Evolutionary conservation across 2,797 vertebrate species (phyloP).

Genomic region (Lerista edwardsae): DNA sequence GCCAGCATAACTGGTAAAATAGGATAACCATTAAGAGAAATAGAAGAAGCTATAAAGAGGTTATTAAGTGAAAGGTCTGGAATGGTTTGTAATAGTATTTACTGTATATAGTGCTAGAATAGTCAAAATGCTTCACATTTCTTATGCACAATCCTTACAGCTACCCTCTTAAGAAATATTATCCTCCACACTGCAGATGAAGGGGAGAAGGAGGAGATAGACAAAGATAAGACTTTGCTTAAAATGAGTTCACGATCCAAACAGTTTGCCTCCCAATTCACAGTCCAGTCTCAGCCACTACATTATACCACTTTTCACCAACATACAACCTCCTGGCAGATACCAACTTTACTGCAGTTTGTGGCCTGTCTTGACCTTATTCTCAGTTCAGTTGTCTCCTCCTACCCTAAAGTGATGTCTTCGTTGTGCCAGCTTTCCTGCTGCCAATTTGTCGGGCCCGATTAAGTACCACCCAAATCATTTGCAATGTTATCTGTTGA

Average conservation of each 20-base stretch:
- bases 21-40: neutral
- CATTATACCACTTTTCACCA: neutral
- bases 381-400: neutral
- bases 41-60: neutral
- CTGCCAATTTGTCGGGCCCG: neutral
- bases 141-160: neutral
- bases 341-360: neutral
- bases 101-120: neutral
- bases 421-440: neutral
- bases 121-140: neutral
- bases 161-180: neutral
- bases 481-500: neutral
- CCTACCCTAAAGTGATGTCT: no score
- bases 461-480: neutral
- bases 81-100: neutral
- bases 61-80: neutral
- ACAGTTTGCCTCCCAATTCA: neutral
- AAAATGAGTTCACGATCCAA: neutral
- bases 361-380: neutral
- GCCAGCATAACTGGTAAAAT: neutral
- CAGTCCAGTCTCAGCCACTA: neutral
- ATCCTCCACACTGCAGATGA: neutral
- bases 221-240: neutral
- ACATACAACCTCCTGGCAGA: neutral
- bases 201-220: neutral